Conservation (phyloP, 2,797 vertebrate genomes). For the Benthosema pterotum region DNA sequence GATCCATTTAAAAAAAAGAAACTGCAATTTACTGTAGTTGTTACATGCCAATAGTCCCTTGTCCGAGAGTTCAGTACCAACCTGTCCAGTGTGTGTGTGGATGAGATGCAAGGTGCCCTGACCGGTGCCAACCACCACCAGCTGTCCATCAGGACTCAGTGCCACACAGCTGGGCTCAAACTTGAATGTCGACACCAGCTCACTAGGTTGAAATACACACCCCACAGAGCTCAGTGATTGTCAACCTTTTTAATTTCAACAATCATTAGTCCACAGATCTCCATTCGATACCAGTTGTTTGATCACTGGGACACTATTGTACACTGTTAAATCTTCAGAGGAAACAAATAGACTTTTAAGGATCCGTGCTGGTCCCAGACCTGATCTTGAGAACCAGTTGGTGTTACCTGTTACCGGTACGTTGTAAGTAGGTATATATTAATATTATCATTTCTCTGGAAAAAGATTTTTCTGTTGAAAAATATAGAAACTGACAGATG, state of each 20-base stretch:
- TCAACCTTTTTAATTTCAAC: no score
- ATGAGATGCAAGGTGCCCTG: constrained; percentile 82
- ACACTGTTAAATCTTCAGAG: background rate
- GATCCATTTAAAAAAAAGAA: background rate
- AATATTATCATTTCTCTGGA: background rate
- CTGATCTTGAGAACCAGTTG: no score
- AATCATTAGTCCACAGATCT: no score
- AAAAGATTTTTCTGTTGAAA: background rate
- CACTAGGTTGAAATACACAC: constrained; percentile 48
- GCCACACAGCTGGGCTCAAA: constrained; percentile 74
- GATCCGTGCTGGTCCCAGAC: no score
- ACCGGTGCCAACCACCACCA: constrained; percentile 82
- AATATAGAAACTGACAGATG: no score
- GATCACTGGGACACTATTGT: background rate
- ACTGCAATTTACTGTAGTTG: no score
- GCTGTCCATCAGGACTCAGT: constrained; percentile 67
- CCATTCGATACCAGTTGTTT: no score
- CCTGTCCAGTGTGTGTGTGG: constrained; percentile 82
- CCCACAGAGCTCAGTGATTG: background rate
- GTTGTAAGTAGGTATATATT: no score
- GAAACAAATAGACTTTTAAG: no score
- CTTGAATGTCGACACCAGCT: constrained; percentile 72
- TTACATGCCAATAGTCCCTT: background rate
- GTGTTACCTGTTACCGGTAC: no score
- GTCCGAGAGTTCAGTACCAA: constrained; percentile 38